Base-by-base conservation (phyloP, 1,140 invertebrate species). In the Drosophila athabasca region DNA sequence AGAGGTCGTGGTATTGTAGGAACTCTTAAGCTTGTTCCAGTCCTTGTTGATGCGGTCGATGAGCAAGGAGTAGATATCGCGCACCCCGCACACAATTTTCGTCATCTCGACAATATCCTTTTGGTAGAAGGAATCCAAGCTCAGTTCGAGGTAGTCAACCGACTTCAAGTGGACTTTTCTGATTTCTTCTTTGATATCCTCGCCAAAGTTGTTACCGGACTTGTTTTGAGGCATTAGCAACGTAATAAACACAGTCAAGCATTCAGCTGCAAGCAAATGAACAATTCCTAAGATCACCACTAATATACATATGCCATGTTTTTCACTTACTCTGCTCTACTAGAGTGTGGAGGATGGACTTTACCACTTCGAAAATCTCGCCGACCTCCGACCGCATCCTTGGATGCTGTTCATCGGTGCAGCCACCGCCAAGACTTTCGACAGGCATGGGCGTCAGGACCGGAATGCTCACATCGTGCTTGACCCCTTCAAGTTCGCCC, bases 151-250 rank as follows among this genome's bases (percentile, higher is more conserved):
- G 92, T 98, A 99, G 19, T 97, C 96, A 19, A 98, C 97, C 0
- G 98, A 98, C 92, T 99, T 98, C n/a, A 96, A 97, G 92, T 99
- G 98, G 3, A 99, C 98, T 7, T 97, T 97, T 85, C 99, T 95
- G 41, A 99, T 97, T 93, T 99, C 98, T 39, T 96, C 97, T 48
- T 99, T 93, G 0, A 97, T 98, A 89, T 99, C 98, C 93, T 99
- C 99, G 54, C 98, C 98, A 94, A 99, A 99, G 92, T 99, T 99
- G 91, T 99, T 99, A 43, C 98, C 98, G 93, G 99, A 98, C 17
- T 19, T 19, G 17, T 19, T 19, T 19, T 19, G 17, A 19, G 17
- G 17, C 1, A 1, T 19, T 19, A 19, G 1, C 17, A 19, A 19
- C 0, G 17, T 19, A 19, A 19, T 19, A 19, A 19, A 19, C 17